These are phyloP conservation scores for Atherinomorus stipes DNA, from an alignment of 2,113 vertebrate genomes.

Conservation along the genomic window DNA sequence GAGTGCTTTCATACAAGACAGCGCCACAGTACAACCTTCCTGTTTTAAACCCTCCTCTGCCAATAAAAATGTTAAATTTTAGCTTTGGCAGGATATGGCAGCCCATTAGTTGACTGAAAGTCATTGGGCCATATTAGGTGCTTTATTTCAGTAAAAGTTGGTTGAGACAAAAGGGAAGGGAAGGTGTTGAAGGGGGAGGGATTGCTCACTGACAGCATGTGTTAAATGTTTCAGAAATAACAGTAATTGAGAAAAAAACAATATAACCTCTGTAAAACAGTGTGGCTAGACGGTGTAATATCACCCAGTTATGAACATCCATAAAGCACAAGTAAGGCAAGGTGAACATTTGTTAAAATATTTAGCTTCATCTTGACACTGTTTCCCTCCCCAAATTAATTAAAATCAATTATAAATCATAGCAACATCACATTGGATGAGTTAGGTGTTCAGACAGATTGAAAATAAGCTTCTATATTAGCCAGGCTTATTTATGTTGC, in stretches of 20 bases:
- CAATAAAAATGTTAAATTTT: slow-evolving; percentile 88
- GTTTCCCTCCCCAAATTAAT: not conserved
- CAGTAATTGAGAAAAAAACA: slow-evolving; percentile 75
- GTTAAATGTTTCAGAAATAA: slow-evolving; percentile 90
- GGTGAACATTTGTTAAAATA: too few species aligned
- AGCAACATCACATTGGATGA: too few species aligned
- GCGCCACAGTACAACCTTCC: slow-evolving; percentile 29
- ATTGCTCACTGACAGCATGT: slow-evolving; percentile 66
- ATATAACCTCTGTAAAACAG: not conserved
- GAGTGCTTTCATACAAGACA: slow-evolving; percentile 39
- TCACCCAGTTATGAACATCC: not conserved
- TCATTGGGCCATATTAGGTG: slow-evolving; percentile 78
- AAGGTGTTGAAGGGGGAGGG: slow-evolving; percentile 20
- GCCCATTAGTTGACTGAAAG: slow-evolving; percentile 79
- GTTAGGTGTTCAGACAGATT: too few species aligned
- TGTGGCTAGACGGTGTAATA: not conserved
- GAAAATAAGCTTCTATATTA: too few species aligned
- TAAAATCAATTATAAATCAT: too few species aligned
- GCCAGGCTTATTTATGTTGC: too few species aligned
- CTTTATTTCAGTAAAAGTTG: slow-evolving; percentile 77
- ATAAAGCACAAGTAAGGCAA: not conserved
- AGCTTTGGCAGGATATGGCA: slow-evolving; percentile 84
- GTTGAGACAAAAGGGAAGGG: slow-evolving; percentile 41
- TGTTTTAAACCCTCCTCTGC: slow-evolving; percentile 64
- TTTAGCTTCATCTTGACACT: not conserved